Base-by-base conservation (phyloP, 2,888 invertebrate species). In the Drosophila lutescens region DNA sequence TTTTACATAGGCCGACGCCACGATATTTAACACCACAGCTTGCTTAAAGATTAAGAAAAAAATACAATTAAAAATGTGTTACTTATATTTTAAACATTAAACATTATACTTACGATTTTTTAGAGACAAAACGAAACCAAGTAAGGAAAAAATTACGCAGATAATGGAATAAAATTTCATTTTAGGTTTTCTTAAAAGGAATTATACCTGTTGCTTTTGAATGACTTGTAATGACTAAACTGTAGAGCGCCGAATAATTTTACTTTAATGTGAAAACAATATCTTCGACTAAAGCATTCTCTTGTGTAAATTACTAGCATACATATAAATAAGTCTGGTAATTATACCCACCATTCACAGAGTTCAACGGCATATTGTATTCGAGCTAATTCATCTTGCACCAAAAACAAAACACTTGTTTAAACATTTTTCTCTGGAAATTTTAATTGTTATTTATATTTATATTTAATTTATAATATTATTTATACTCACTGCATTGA, bases 371-470 rank as follows among this genome's bases (percentile, higher is more conserved):
- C 26, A 9, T 30, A n/a, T 46, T 46, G 46, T 46, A 7, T 46
- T 46, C 7, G 9, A 1, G 23, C 13, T 26, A 9, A 30, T 30
- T 47, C 10, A 47, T 30, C 2, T 15, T 47, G 46, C 30, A 30
- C 9, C 47, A 15, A 15, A 30, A 30, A 47, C 47, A 30, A 47
- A 47, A 47, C 47, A 47, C 47, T 47, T 47, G 47, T 47, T 15
- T 30, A 30, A 47, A 47, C 15, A n/a, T 15, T 6, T 17, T 10
- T 23, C 5, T 13, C n/a, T 46, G 26, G 26, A 5, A 15, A 32
- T 15, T 32, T 17, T 3, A 15, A 32, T 17, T 47, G 15, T 6
- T 7, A 15, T 47, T 10, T 30, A 6, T 26, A 26, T 26, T 5
- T 0, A 15, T 12, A 15, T 47, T 10, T 17, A 10, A 20, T 10